Evolutionary conservation across 2,888 invertebrate species (phyloP).

Genomic region (Arctia plantaginis): DNA sequence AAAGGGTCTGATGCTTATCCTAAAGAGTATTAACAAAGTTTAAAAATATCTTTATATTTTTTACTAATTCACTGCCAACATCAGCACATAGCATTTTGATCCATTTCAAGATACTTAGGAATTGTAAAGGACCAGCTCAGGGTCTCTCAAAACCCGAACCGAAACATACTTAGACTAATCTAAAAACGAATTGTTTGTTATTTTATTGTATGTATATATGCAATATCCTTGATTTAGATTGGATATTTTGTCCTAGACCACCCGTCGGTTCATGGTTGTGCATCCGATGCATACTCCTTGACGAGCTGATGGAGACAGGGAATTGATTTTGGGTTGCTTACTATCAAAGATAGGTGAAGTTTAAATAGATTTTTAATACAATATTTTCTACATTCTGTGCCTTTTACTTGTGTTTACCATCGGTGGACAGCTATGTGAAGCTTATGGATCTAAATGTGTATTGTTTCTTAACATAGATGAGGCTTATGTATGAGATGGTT

Average conservation of each 20-base stretch:
- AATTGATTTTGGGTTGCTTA: constrained; percentile 70
- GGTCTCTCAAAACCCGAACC: no score
- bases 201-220: no score
- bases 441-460: background rate
- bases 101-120: background rate
- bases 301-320: constrained; percentile 63
- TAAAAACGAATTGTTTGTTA: no score
- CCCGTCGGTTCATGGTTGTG: constrained; percentile 33
- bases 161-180: no score
- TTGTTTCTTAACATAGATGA: no score
- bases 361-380: background rate
- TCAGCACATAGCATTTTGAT: no score
- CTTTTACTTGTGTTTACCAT: no score
- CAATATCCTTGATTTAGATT: no score
- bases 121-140: background rate
- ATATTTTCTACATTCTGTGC: no score
- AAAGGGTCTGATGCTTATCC: background rate
- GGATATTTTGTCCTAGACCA: no score
- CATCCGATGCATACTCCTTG: constrained; percentile 61
- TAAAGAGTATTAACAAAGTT: background rate
- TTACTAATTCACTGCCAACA: background rate
- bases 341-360: background rate
- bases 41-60: background rate
- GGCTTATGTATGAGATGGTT: no score
- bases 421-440: no score